Evolutionary conservation across 1,140 invertebrate species (phyloP), one percentile per base, ranked within the genome.

Genomic region (Ladona fulva): DNA sequence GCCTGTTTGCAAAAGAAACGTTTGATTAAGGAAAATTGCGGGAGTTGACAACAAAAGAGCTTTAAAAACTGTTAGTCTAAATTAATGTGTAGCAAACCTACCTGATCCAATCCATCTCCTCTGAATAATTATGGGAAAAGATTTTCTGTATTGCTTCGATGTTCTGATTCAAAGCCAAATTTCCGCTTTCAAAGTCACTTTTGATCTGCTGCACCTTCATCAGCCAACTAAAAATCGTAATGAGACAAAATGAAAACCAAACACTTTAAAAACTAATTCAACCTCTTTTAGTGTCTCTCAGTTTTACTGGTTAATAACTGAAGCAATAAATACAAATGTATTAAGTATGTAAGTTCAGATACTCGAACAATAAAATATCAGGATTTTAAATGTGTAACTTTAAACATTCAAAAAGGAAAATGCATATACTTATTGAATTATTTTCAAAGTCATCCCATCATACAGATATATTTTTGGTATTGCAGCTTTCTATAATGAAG

Each of bases 31-130:
- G 3, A 5, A 37, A 66, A 12, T 66, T 6, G n/a, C n/a, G n/a
- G n/a, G 3, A 66, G 5, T 6, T 66, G 14, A 22, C 44, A 66
- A 66, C 52, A 66, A 1, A 66, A 19, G 14, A n/a, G n/a, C n/a
- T 66, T 66, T 1, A 66, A 66, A 66, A 19, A 3, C 52, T 19
- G 5, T 3, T 19, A 66, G 14, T 16, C 52, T 22, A 66, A 3
- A 66, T 16, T 12, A 66, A 5, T 6, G 52, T 1, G 14, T 66
- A 66, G 3, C 12, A 66, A 16, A 12, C 52, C 1, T 66, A 66
- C 52, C 52, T 66, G 52, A 75, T 14, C 74, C 74, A 75, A 22
- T 42, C 74, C 74, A 75, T 25, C 24, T 75, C 74, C 16, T 75
- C 25, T 6, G 74, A 25, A 75, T 19, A 75, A 75, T 25, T 25